These are phyloP conservation scores for Cecidostiba fungosa DNA, from an alignment of 2,888 invertebrate genomes.

Conservation along the genomic window DNA sequence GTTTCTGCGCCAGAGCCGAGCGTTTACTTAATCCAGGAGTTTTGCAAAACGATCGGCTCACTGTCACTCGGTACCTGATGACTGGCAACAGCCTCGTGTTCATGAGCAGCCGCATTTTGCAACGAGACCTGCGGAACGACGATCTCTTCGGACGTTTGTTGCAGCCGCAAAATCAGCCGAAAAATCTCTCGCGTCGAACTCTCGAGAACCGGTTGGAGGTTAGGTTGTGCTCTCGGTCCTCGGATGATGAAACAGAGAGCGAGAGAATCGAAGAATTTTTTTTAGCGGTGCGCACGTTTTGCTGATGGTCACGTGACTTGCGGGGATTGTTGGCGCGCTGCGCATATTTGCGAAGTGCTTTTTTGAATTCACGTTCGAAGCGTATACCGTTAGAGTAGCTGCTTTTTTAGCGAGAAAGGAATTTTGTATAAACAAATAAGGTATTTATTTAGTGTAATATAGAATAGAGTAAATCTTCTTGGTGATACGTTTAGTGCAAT, in stretches of 20 bases:
- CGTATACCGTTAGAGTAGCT: background rate
- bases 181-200: constrained; percentile 47
- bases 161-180: background rate
- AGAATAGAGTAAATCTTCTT: too few species aligned
- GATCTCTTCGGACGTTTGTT: background rate
- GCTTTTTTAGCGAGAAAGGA: background rate
- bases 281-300: background rate
- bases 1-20: constrained; percentile 28
- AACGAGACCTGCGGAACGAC: background rate
- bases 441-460: too few species aligned
- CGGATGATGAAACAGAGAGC: constrained; percentile 45
- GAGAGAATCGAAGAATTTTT: too few species aligned
- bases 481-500: too few species aligned
- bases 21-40: constrained; percentile 60
- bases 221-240: constrained; percentile 2
- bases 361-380: background rate
- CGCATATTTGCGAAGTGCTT: background rate
- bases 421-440: too few species aligned
- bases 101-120: constrained; percentile 69
- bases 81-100: constrained; percentile 71
- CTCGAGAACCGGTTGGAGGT: constrained; percentile 57
- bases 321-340: background rate
- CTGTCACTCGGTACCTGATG: constrained; percentile 70
- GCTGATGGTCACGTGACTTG: background rate
- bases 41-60: constrained; percentile 67